These are phyloP conservation scores for Otocyon megalotis DNA, from an alignment of 2,113 vertebrate species.

Conservation along the genomic window DNA sequence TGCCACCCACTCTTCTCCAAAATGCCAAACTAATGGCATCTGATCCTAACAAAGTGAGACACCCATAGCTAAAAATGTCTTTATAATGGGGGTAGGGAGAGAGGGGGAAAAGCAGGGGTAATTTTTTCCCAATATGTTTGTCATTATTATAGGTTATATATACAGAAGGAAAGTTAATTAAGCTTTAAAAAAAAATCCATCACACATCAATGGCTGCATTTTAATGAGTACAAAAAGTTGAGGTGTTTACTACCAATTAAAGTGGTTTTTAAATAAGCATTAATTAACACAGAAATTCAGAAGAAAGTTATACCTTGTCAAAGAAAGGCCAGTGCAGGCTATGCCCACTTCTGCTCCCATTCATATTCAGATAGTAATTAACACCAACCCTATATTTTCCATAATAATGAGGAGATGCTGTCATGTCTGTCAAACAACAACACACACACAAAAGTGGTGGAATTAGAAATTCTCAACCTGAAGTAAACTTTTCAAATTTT, in stretches of 20 bases:
- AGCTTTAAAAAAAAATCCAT: conserved; percentile 92
- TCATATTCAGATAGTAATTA: conserved; percentile 95
- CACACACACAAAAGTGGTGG: conserved; percentile 82
- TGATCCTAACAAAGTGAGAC: conserved; percentile 71
- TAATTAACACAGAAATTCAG: conserved; percentile 95
- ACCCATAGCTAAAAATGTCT: conserved; percentile 78
- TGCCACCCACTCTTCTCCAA: conserved; percentile 63
- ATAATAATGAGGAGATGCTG: conserved; percentile 94
- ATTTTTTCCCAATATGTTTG: conserved; percentile 88
- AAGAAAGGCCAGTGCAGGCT: conserved; percentile 93
- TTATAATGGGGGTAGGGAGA: conserved; percentile 52
- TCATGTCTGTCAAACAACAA: conserved; percentile 93
- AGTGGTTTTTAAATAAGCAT: conserved; percentile 93
- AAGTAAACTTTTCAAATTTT: conserved; percentile 88
- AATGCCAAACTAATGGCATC: conserved; percentile 64
- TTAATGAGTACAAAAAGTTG: conserved; percentile 94
- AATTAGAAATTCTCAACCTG: conserved; percentile 86
- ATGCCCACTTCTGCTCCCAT: conserved; percentile 93
- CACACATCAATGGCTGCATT: conserved; percentile 95
- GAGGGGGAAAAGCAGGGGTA: conserved; percentile 61
- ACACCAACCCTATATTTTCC: conserved; percentile 95
- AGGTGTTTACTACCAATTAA: conserved; percentile 96
- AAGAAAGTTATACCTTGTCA: conserved; percentile 96
- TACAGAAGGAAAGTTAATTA: conserved; percentile 93
- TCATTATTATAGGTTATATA: conserved; percentile 93